Evolutionary conservation across 2,113 vertebrate genomes (phyloP).

Genomic region (Martes martes): DNA sequence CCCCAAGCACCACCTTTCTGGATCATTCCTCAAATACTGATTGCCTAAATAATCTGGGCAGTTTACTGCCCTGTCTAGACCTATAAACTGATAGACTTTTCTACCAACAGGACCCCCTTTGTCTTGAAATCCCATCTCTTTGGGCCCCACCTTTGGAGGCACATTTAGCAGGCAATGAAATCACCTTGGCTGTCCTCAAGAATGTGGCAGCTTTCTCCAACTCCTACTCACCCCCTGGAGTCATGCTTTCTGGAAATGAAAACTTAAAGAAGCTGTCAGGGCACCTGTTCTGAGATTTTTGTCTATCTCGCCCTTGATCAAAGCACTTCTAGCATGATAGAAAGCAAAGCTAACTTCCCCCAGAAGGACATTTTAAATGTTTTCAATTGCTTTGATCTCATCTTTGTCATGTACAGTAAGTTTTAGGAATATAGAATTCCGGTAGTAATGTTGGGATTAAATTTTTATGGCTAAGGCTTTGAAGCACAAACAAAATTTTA

Average conservation of each 20-base stretch:
- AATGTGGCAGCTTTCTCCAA: not conserved
- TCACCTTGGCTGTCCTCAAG: not conserved
- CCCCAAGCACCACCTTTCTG: not conserved
- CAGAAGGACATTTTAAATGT: not conserved
- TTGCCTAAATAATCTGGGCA: not conserved
- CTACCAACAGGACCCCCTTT: not conserved
- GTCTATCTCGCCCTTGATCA: not conserved
- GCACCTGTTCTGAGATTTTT: not conserved
- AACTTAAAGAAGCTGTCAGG: not conserved
- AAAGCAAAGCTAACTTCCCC: not conserved
- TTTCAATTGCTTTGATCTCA: slow-evolving; percentile 12
- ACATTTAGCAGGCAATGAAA: not conserved
- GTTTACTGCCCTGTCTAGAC: not conserved
- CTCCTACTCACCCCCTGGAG: not conserved
- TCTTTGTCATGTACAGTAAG: not conserved
- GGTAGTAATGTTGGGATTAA: slow-evolving; percentile 40
- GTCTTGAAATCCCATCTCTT: not conserved
- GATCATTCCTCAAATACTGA: not conserved
- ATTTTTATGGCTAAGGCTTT: slow-evolving; percentile 50
- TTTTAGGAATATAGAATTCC: slow-evolving; percentile 12
- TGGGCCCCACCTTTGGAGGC: not conserved
- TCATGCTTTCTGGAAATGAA: not conserved
- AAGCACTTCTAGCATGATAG: not conserved
- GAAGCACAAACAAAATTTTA: slow-evolving; percentile 40
- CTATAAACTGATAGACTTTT: not conserved